Percentiles rank a stretch among this genome's conserved stretches.
Conservation (phyloP, 2,113 vertebrate genomes). For the Orcinus orca region DNA sequence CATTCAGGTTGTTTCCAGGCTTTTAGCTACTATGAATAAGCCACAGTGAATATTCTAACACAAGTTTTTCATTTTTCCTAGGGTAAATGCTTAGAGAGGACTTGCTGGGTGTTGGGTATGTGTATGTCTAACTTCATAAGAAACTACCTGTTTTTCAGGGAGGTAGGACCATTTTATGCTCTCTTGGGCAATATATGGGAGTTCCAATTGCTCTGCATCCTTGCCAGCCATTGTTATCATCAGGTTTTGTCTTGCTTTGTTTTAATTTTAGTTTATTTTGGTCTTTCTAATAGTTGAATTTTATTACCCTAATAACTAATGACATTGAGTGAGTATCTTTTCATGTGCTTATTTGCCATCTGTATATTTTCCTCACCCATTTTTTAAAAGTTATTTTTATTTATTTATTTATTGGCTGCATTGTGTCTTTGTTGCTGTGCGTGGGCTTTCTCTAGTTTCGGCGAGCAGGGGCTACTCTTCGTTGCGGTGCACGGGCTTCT, state of each 20-base stretch:
- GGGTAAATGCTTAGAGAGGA: neutral
- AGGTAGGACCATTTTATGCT: neutral
- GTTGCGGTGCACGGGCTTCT: too few relatives aligned
- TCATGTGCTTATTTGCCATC: neutral
- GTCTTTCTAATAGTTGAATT: neutral
- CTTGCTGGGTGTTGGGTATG: neutral
- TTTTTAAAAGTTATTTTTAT: too few relatives aligned
- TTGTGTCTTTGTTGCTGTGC: too few relatives aligned
- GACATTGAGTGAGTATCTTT: neutral
- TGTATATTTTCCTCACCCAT: neutral
- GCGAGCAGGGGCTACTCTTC: too few relatives aligned
- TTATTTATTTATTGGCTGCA: too few relatives aligned
- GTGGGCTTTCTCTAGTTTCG: too few relatives aligned
- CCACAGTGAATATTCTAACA: neutral
- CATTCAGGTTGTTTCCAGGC: neutral
- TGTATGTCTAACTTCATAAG: neutral
- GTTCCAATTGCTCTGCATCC: neutral
- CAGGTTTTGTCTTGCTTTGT: neutral
- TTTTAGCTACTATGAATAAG: neutral
- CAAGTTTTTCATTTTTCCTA: neutral
- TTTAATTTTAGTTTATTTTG: neutral
- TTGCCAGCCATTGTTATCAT: neutral
- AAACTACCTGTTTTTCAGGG: neutral
- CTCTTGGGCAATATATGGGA: too few relatives aligned
- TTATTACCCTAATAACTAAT: neutral